Evolutionary conservation across 2,797 vertebrate genomes (phyloP).

Genomic region (Thalassophryne amazonica): DNA sequence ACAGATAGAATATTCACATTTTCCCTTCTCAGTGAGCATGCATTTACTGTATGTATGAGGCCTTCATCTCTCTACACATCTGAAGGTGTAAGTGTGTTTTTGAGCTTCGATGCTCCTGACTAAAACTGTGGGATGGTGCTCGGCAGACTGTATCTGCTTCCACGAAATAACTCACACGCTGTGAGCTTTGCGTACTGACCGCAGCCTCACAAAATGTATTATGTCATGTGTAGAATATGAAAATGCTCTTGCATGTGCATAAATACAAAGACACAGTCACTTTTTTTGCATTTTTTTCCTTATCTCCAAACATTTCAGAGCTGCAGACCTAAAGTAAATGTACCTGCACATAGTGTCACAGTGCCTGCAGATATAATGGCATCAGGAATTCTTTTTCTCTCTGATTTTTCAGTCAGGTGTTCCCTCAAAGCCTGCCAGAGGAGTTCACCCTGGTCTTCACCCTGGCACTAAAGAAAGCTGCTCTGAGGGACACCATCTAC

Average conservation of each 20-base stretch:
- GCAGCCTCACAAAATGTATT: conserved; percentile 4
- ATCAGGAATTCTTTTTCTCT: not conserved
- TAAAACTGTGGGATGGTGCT: conserved; percentile 56
- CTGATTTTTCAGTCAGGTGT: conserved; percentile 80
- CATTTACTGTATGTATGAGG: conserved; percentile 50
- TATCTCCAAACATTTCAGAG: no score
- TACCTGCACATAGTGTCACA: not conserved
- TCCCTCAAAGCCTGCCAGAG: conserved; percentile 86
- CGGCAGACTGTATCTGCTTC: conserved; percentile 57
- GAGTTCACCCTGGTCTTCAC: conserved; percentile 91
- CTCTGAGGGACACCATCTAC: conserved; percentile 85
- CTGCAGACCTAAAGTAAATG: no score
- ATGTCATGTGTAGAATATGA: conserved; percentile 6
- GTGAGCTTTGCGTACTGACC: conserved; percentile 18
- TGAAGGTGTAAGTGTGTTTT: conserved; percentile 29
- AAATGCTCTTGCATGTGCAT: not conserved
- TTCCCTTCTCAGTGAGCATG: conserved; percentile 44
- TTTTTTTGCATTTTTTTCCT: no score
- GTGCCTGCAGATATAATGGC: not conserved
- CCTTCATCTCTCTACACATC: conserved; percentile 51
- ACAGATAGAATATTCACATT: conserved; percentile 49
- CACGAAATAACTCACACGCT: conserved; percentile 63
- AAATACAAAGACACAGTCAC: conserved; percentile 5
- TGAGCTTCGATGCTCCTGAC: conserved; percentile 64
- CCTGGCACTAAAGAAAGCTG: conserved; percentile 87